Conservation (phyloP, 2,113 vertebrate species). For the Rafetus swinhoei region DNA sequence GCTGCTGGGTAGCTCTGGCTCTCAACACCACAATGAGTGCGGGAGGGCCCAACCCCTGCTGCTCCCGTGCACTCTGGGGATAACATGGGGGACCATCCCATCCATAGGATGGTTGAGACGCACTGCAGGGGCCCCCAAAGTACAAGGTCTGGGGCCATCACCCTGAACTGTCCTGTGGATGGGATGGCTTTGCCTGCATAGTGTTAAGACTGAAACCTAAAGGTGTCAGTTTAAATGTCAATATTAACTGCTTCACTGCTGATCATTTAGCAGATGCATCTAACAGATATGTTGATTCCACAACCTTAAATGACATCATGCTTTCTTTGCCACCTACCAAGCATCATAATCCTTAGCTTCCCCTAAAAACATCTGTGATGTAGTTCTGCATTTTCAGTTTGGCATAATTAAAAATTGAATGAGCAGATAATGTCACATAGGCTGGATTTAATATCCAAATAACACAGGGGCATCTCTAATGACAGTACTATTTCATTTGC, state of each 20-base stretch:
- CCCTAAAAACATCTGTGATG: background rate
- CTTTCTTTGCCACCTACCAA: background rate
- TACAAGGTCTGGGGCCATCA: no score
- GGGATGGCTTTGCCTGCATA: no score
- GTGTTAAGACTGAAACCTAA: background rate
- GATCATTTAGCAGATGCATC: background rate
- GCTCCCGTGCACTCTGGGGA: no score
- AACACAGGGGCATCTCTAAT: background rate
- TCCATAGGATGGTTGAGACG: no score
- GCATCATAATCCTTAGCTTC: background rate
- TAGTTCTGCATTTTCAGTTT: background rate
- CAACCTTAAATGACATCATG: background rate
- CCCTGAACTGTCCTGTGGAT: no score
- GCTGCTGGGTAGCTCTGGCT: no score
- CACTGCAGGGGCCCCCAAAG: no score
- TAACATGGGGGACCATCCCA: no score
- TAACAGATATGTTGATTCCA: background rate
- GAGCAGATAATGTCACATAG: background rate
- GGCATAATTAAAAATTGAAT: background rate
- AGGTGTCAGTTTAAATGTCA: background rate
- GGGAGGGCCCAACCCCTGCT: no score
- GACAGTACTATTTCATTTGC: background rate
- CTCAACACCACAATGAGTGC: no score
- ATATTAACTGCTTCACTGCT: background rate
- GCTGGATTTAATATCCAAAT: background rate